Evolutionary conservation across 2,113 vertebrate species (phyloP).

Genomic region (Mus spicilegus): DNA sequence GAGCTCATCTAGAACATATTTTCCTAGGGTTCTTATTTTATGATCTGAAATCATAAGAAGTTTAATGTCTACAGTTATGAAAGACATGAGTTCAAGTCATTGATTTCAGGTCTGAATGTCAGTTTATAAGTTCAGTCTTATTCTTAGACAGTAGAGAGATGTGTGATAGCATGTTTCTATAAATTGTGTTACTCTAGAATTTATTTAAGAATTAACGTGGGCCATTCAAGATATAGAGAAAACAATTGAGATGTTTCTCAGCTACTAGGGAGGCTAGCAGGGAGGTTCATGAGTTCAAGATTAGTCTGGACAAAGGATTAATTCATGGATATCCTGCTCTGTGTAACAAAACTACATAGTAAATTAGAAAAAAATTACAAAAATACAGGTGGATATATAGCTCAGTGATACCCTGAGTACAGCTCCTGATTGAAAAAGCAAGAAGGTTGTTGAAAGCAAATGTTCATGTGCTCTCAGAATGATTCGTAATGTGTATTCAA

Average conservation of each 20-base stretch:
- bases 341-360: neutral
- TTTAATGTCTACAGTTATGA: neutral
- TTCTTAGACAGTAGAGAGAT: neutral
- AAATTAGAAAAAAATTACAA: neutral
- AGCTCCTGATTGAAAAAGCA: neutral
- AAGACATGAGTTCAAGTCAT: neutral
- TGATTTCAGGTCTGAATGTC: neutral
- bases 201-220: neutral
- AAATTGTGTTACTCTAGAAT: neutral
- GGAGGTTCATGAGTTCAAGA: neutral
- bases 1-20: neutral
- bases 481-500: neutral
- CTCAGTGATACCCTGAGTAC: neutral
- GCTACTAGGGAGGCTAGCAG: neutral
- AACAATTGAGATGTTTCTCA: neutral
- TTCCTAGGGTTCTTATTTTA: neutral
- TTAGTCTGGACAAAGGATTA: neutral
- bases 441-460: neutral
- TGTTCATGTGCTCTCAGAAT: neutral
- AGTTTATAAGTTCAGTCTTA: constrained; percentile 18
- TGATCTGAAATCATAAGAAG: neutral
- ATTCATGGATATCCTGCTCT: neutral
- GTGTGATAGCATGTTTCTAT: neutral
- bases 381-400: neutral
- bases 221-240: neutral